Evolutionary conservation across 2,888 invertebrate species (phyloP).

Genomic region (Halictus quadricinctus): DNA sequence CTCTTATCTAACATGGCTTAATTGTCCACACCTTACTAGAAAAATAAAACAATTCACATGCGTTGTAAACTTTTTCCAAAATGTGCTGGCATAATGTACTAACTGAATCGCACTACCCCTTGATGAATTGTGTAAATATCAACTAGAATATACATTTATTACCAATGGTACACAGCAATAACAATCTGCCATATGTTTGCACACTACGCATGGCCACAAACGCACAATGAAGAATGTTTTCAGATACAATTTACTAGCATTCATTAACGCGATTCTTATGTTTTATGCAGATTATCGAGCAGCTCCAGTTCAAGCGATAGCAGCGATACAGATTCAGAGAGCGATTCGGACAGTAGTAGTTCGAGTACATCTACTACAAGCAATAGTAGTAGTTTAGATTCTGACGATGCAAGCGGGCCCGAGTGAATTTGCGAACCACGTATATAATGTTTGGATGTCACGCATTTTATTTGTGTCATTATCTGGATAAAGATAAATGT

Average conservation of each 20-base stretch:
- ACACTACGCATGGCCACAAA: constrained; percentile 49
- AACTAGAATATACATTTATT: constrained; percentile 11
- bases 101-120: constrained; percentile 46
- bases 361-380: constrained; percentile 64
- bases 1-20: constrained; percentile 43
- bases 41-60: constrained; percentile 34
- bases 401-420: constrained; percentile 72
- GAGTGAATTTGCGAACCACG: constrained; percentile 33
- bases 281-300: constrained; percentile 56
- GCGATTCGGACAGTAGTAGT: constrained; percentile 52
- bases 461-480: not conserved
- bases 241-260: not conserved
- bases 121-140: constrained; percentile 23
- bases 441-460: not conserved
- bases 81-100: constrained; percentile 48
- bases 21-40: constrained; percentile 22
- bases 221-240: constrained; percentile 30
- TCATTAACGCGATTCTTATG: not conserved
- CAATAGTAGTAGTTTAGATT: constrained; percentile 72
- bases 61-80: constrained; percentile 12
- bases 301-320: constrained; percentile 67
- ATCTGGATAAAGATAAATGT: not conserved
- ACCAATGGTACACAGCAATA: constrained; percentile 20
- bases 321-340: constrained; percentile 64
- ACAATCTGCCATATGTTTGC: constrained; percentile 37